These are phyloP conservation scores for Silurus glanis DNA, from an alignment of 2,113 vertebrate species.

Conservation along the genomic window DNA sequence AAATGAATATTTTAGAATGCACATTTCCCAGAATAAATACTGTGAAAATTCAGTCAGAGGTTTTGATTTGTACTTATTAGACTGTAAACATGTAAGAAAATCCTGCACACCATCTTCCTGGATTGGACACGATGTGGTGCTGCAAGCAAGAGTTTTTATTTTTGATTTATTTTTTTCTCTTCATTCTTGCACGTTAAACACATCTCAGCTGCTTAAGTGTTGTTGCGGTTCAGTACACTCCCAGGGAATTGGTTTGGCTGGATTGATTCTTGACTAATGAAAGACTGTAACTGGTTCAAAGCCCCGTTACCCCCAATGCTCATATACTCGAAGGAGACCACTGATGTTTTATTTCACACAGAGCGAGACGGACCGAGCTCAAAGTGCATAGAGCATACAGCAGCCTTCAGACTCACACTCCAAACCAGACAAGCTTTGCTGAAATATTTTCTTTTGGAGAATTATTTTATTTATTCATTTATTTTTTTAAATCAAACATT, in stretches of 20 bases:
- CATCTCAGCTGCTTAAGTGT: constrained; percentile 26
- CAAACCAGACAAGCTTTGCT: neutral
- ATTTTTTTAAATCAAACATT: too few relatives aligned
- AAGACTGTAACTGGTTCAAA: constrained; percentile 59
- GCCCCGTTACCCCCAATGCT: constrained; percentile 30
- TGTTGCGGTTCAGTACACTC: constrained; percentile 28
- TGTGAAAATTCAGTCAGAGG: neutral
- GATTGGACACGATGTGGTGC: constrained; percentile 5
- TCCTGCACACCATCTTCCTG: neutral
- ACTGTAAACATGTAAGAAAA: neutral
- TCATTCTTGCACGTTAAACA: constrained; percentile 15
- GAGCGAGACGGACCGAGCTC: constrained; percentile 26
- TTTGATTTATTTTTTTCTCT: neutral
- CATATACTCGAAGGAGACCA: constrained; percentile 54
- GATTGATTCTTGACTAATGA: constrained; percentile 58
- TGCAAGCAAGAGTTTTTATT: neutral
- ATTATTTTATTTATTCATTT: too few relatives aligned
- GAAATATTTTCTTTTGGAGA: constrained; percentile 31
- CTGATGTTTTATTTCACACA: constrained; percentile 63
- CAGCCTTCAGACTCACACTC: constrained; percentile 10
- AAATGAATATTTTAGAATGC: neutral
- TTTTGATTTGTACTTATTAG: neutral
- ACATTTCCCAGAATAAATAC: neutral
- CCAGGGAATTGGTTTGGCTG: constrained; percentile 29
- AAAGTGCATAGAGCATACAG: constrained; percentile 38